A percentile compares a stretch with the other conserved stretches of the same genome.
Conservation (phyloP, 2,113 vertebrate genomes). For the Grallaria varia region DNA sequence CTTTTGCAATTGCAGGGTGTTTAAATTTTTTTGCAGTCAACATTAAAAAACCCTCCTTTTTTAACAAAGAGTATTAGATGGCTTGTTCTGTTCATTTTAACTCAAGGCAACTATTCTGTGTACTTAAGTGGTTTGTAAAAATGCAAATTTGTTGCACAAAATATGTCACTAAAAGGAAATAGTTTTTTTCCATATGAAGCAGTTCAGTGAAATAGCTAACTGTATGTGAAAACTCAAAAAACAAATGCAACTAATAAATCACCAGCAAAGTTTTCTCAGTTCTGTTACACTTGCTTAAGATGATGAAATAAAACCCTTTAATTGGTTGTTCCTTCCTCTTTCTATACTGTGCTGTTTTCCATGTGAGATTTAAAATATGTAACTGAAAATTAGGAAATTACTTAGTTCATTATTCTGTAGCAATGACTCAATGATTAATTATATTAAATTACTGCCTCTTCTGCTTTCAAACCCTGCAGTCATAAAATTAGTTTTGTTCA, state of each 20-base stretch:
- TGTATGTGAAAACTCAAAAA: not conserved
- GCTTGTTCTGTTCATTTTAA: not conserved
- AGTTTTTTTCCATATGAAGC: not conserved
- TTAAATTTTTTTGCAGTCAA: not conserved
- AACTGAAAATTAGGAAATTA: constrained; percentile 61
- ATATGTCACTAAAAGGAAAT: not conserved
- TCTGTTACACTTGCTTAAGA: not conserved
- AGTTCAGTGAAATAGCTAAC: not conserved
- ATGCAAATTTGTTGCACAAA: not conserved
- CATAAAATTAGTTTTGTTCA: constrained; percentile 58
- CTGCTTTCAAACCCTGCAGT: constrained; percentile 58
- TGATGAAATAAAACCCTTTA: constrained; percentile 27
- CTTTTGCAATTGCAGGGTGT: not conserved
- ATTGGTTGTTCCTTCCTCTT: constrained; percentile 15
- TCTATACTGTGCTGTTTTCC: constrained; percentile 21
- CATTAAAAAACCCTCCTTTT: not conserved
- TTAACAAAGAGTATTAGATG: not conserved
- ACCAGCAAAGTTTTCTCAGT: not conserved
- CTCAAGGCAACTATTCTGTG: not conserved
- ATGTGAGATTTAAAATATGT: constrained; percentile 51
- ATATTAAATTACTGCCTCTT: constrained; percentile 58
- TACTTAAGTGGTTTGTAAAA: not conserved
- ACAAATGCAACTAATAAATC: constrained; percentile 2
- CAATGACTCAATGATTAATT: constrained; percentile 68
- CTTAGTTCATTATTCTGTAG: constrained; percentile 57